Percentiles rank a stretch among this genome's conserved stretches.
Evolutionary conservation across 2,888 invertebrate species (phyloP).

Genomic region (Carcina quercana): DNA sequence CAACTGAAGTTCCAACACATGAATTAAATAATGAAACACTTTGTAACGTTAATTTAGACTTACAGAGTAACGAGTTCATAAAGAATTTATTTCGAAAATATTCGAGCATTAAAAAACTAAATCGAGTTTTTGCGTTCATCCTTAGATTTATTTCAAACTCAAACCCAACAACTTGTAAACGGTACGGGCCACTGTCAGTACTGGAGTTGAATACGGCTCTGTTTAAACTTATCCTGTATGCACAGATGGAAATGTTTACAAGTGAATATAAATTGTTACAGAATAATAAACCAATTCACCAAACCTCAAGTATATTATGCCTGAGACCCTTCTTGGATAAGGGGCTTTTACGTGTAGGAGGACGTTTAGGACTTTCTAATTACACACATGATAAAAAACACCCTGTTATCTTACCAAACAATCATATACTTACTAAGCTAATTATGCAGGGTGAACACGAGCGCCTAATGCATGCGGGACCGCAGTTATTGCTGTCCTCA

Average conservation of each 20-base stretch:
- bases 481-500: conserved; percentile 16
- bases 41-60: conserved; percentile 1
- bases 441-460: conserved; percentile 16
- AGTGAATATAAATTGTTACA: conserved; percentile 15
- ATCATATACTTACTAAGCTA: conserved; percentile 18
- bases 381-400: conserved; percentile 20
- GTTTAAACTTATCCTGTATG: neutral
- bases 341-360: conserved; percentile 21
- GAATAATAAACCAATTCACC: conserved; percentile 7
- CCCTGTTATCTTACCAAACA: conserved; percentile 23
- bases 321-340: conserved; percentile 19
- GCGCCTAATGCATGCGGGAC: conserved; percentile 18
- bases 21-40: neutral
- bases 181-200: neutral
- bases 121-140: neutral
- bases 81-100: conserved; percentile 3
- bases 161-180: neutral
- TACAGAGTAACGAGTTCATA: neutral
- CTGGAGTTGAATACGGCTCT: neutral
- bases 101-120: conserved; percentile 1
- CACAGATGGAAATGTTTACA: conserved; percentile 17
- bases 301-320: conserved; percentile 12
- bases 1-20: no score
- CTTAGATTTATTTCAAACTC: conserved; percentile 1
- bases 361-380: conserved; percentile 17